Evolutionary conservation across 2,888 invertebrate genomes (phyloP).

Genomic region (Metopia argyrocephala): DNA sequence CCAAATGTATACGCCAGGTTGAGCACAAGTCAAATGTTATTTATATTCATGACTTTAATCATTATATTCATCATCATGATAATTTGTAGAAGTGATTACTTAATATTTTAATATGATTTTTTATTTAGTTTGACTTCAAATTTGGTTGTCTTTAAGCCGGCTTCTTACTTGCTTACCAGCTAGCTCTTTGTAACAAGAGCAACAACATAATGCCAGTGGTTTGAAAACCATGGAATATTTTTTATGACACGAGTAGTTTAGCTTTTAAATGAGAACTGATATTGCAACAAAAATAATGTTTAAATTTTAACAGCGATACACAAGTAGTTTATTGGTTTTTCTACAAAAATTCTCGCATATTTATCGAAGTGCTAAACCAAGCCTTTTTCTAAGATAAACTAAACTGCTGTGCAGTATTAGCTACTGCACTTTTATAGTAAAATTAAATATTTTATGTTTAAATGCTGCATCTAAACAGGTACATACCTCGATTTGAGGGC

Average conservation of each 20-base stretch:
- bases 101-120: constrained; percentile 27
- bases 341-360: too few species aligned
- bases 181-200: not conserved
- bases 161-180: not conserved
- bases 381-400: constrained; percentile 2
- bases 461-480: too few species aligned
- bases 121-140: constrained; percentile 3
- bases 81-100: constrained; percentile 52
- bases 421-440: too few species aligned
- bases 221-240: constrained; percentile 21
- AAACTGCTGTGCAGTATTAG: too few species aligned
- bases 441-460: too few species aligned
- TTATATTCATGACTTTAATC: too few species aligned
- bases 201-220: not conserved
- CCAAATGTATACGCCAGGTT: constrained; percentile 64
- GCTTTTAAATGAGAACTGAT: constrained; percentile 24
- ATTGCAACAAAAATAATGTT: constrained; percentile 31
- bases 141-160: not conserved
- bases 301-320: not conserved
- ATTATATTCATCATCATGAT: constrained; percentile 29
- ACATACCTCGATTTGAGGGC: too few species aligned
- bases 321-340: too few species aligned
- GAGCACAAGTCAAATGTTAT: constrained; percentile 33
- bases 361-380: not conserved
- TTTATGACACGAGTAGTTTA: constrained; percentile 27